Conservation (phyloP, 2,888 invertebrate genomes). For the Athrips mouffetella region DNA sequence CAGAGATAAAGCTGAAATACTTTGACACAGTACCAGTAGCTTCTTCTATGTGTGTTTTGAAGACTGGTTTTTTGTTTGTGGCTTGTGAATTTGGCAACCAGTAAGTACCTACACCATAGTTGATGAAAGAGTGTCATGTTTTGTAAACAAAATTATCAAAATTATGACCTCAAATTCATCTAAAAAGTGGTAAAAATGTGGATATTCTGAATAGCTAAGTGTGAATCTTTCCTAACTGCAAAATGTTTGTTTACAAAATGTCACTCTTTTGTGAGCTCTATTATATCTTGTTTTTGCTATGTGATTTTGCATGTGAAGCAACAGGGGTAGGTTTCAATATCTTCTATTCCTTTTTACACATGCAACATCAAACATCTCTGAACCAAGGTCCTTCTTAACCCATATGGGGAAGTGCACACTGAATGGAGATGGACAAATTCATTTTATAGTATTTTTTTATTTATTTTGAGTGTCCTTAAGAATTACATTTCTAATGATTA, state of each 20-base stretch:
- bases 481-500: not conserved
- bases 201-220: too few relatives aligned
- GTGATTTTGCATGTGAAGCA: slow-evolving; percentile 40
- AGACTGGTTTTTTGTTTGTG: slow-evolving; percentile 98
- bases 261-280: too few relatives aligned
- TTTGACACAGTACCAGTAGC: slow-evolving; percentile 99
- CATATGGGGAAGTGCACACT: slow-evolving; percentile 80
- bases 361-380: slow-evolving; percentile 73
- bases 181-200: too few relatives aligned
- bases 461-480: not conserved
- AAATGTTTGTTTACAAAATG: too few relatives aligned
- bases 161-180: too few relatives aligned
- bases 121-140: too few relatives aligned
- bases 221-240: too few relatives aligned
- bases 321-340: slow-evolving; percentile 39
- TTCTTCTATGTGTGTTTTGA: slow-evolving; percentile 97
- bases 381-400: slow-evolving; percentile 80
- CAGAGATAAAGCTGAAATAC: slow-evolving; percentile 98
- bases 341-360: slow-evolving; percentile 44
- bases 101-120: slow-evolving; percentile 81
- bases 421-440: slow-evolving; percentile 69
- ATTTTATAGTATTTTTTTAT: not conserved
- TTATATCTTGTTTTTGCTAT: too few relatives aligned
- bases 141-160: too few relatives aligned
- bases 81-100: slow-evolving; percentile 99